Evolutionary conservation across 2,888 invertebrate species (phyloP), one percentile per base, ranked within the genome.

Genomic region (Nymphalis urticae): DNA sequence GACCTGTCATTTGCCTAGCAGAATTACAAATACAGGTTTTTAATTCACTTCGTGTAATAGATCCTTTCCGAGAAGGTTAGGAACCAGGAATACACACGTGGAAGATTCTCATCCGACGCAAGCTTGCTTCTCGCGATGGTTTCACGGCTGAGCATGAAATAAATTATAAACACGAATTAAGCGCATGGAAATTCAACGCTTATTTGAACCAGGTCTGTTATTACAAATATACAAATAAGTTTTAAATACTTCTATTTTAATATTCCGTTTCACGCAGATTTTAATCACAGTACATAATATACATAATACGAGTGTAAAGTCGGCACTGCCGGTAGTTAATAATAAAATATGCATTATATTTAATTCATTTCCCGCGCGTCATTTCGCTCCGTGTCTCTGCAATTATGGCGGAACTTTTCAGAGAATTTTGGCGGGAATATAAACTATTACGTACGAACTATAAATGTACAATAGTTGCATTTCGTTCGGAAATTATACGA

Each of bases 371-470:
- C 75, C 73, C 75, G 73, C 71, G 73, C 74, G 75, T 75, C 77
- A 76, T 76, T 76, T 75, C 72, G 72, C 61, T 50, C 51, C 60
- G 32, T 66, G 66, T 75, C 73, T 72, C 72, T 59, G 68, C 71
- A 65, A 73, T 72, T 65, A 75, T 76, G 75, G 72, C 75, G 73
- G 73, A 56, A 56, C 27, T 56, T 51, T 51, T 19, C 27, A 17
- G 17, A 75, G 75, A 75, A 73, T 77, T 77, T 76, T 74, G 77
- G 75, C 75, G 72, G 75, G 70, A 73, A 72, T 64, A 56, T 54
- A 64, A 67, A 62, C 53, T 51, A 21, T 51, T 51, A 51, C 62
- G 68, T 65, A 72, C 72, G 47, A 67, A 56, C 68, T 72, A 72
- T 65, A 54, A 65, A 61, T 58, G 59, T 53, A 60, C 62, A 60